Evolutionary conservation across 1,140 invertebrate genomes (phyloP).

Genomic region (Drosophila navojoa): DNA sequence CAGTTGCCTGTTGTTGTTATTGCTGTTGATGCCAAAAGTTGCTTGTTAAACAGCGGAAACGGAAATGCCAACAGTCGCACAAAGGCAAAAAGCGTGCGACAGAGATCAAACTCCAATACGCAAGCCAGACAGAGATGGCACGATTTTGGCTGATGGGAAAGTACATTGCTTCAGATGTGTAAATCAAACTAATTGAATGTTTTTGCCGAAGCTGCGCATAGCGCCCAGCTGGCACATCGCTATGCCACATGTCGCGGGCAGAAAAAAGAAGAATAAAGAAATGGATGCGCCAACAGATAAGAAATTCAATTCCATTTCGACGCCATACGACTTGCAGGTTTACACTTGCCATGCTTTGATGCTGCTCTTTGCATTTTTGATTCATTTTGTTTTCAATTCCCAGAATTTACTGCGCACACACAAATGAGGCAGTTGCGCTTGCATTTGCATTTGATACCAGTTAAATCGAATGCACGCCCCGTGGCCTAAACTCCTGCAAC

Average conservation of each 20-base stretch:
- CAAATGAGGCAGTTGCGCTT: neutral
- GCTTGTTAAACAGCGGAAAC: slow-evolving; percentile 80
- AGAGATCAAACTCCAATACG: neutral
- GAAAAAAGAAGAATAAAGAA: slow-evolving; percentile 8
- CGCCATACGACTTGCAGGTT: slow-evolving; percentile 8
- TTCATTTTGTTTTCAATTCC: slow-evolving; percentile 2
- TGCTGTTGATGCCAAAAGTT: slow-evolving; percentile 67
- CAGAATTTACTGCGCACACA: neutral
- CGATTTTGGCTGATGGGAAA: slow-evolving; percentile 3
- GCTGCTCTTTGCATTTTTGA: slow-evolving; percentile 19
- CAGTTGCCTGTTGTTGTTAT: slow-evolving; percentile 52
- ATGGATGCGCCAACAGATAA: slow-evolving; percentile 51
- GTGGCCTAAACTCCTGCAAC: neutral
- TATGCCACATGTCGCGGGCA: slow-evolving; percentile 26
- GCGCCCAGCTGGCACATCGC: slow-evolving; percentile 63
- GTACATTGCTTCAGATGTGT: slow-evolving; percentile 50
- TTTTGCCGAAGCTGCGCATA: slow-evolving; percentile 64
- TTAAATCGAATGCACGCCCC: neutral
- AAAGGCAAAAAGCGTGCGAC: slow-evolving; percentile 56
- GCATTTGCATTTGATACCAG: neutral
- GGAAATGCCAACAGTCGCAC: slow-evolving; percentile 78
- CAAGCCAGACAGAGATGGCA: neutral
- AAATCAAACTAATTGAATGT: slow-evolving; percentile 82
- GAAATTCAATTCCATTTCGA: slow-evolving; percentile 66
- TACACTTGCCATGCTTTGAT: slow-evolving; percentile 33